These are phyloP conservation scores for Pristionchus arcanus DNA, from an alignment of 2,888 invertebrate species.

Conservation along the genomic window DNA sequence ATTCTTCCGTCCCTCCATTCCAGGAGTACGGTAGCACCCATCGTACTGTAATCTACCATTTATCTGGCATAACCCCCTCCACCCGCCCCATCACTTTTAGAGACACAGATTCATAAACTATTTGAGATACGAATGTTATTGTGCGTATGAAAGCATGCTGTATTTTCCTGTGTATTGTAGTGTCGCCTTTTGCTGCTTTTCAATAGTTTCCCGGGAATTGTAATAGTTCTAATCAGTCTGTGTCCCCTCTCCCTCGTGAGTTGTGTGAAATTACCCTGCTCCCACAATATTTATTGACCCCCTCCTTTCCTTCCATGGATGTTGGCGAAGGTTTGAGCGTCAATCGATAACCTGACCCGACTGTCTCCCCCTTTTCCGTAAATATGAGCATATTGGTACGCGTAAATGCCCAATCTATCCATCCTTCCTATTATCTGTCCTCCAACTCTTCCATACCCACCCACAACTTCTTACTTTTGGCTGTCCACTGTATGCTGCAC, in stretches of 20 bases:
- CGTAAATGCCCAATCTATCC: conserved; percentile 41
- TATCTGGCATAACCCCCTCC: not conserved
- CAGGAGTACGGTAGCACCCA: conserved; percentile 4
- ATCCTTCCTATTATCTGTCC: conserved; percentile 35
- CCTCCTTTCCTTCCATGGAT: not conserved
- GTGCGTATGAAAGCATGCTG: conserved; percentile 17
- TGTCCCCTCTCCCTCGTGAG: not conserved
- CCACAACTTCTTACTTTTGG: not conserved
- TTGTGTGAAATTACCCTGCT: conserved; percentile 19
- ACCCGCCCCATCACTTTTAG: not conserved
- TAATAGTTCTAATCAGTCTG: conserved; percentile 20
- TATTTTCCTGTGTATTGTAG: not conserved
- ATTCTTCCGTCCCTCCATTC: conserved; percentile 32
- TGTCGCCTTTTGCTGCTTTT: not conserved
- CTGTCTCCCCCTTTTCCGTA: not conserved
- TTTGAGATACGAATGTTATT: not conserved
- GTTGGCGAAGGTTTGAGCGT: not conserved
- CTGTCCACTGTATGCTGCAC: conserved; percentile 43
- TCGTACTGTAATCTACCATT: conserved; percentile 24
- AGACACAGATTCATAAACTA: conserved; percentile 51
- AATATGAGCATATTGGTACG: conserved; percentile 50
- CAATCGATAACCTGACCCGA: not conserved
- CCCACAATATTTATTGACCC: conserved; percentile 30
- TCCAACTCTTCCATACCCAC: not conserved
- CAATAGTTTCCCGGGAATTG: not conserved